These are phyloP conservation scores for Eueides isabella DNA, from an alignment of 1,140 invertebrate genomes.

Conservation along the genomic window DNA sequence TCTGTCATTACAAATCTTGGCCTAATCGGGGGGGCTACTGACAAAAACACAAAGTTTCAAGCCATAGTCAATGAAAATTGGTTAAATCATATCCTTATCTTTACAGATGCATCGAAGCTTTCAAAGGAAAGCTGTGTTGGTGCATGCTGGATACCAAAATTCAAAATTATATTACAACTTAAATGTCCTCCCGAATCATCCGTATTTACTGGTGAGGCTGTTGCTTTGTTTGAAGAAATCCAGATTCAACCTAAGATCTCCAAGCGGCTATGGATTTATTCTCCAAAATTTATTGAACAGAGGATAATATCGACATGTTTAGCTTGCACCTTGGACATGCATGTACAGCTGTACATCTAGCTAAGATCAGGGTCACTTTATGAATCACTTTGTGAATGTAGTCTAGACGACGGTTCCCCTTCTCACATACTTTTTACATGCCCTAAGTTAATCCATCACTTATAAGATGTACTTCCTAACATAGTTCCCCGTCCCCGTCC, in stretches of 20 bases:
- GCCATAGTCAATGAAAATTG: constrained; percentile 2
- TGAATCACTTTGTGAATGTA: too few relatives aligned
- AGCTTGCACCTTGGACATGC: too few relatives aligned
- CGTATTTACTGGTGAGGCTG: neutral
- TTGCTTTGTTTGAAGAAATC: neutral
- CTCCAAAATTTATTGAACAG: too few relatives aligned
- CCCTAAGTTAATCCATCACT: too few relatives aligned
- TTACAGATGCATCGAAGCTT: constrained; percentile 34
- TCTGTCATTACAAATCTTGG: constrained; percentile 10
- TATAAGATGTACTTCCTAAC: too few relatives aligned
- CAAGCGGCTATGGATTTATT: too few relatives aligned
- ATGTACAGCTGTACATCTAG: too few relatives aligned
- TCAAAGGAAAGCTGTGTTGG: constrained; percentile 22
- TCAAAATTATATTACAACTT: constrained; percentile 14
- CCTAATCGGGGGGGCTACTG: neutral
- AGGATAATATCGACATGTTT: too few relatives aligned
- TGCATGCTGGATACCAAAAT: constrained; percentile 33
- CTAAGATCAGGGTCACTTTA: too few relatives aligned
- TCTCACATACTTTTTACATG: too few relatives aligned
- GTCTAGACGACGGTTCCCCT: too few relatives aligned
- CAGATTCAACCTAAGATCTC: neutral
- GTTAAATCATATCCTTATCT: constrained; percentile 11
- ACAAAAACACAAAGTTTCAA: neutral
- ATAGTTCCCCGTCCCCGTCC: too few relatives aligned
- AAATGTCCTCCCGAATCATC: neutral